phyloP scores from a whole-genome alignment of 2,113 vertebrate genomes.

The Siniperca chuatsi region DNA sequence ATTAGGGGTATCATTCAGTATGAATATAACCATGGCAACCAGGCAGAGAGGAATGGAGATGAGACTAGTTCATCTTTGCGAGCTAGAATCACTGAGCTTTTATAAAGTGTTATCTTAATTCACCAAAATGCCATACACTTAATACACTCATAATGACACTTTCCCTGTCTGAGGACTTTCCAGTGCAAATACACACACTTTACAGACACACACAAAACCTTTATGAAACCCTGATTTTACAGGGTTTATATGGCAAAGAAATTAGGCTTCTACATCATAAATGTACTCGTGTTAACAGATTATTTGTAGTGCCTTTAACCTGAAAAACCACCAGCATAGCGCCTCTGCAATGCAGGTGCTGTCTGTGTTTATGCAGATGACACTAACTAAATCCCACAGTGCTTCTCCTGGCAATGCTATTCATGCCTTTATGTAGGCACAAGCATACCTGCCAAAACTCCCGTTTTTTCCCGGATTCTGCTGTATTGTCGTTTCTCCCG shows the following conservation, averaged over 20 bases:
- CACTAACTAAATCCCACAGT: constrained; percentile 9
- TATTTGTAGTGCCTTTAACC: background rate
- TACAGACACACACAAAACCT: background rate
- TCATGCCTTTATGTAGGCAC: background rate
- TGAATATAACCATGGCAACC: constrained; percentile 50
- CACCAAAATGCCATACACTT: constrained; percentile 1
- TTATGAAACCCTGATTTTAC: background rate
- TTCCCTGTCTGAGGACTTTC: background rate
- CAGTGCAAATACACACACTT: background rate
- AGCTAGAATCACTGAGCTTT: background rate
- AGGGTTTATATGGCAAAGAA: background rate
- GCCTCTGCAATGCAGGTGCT: background rate
- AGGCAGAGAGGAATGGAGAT: constrained; percentile 5
- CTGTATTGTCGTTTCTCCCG: no score
- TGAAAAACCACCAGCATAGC: background rate
- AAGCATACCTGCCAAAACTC: no score
- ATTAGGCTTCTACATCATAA: background rate
- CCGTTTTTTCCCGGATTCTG: no score
- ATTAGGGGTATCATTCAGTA: constrained; percentile 29
- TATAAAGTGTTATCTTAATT: constrained; percentile 5
- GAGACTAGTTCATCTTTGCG: constrained; percentile 1
- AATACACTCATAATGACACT: background rate
- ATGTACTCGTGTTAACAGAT: background rate
- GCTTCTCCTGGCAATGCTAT: constrained; percentile 1
- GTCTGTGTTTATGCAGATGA: constrained; percentile 13